These are phyloP conservation scores for Phrynocephalus forsythii DNA, from an alignment of 2,797 vertebrate species.

Conservation along the genomic window DNA sequence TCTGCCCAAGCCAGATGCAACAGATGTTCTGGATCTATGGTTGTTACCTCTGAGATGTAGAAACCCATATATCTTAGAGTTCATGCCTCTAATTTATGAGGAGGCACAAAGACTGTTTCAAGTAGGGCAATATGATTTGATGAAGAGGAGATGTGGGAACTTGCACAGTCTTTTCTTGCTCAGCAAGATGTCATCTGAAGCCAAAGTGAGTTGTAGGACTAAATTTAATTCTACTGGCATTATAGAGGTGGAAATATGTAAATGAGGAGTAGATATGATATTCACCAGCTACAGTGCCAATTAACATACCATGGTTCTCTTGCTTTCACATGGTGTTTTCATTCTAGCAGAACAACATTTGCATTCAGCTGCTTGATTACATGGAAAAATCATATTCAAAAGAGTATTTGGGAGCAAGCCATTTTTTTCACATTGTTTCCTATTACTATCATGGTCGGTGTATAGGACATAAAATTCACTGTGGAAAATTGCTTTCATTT, in stretches of 20 bases:
- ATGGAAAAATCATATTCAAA: constrained; percentile 70
- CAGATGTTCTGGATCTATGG: not conserved
- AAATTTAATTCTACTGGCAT: constrained; percentile 44
- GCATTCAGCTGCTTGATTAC: constrained; percentile 70
- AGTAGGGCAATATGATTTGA: not conserved
- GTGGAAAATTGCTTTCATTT: constrained; percentile 69
- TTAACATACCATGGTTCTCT: constrained; percentile 68
- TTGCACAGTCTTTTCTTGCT: constrained; percentile 40
- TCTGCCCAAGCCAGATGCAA: not conserved
- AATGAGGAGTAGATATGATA: constrained; percentile 50
- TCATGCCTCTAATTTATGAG: not conserved
- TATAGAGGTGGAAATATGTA: constrained; percentile 40
- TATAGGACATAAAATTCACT: constrained; percentile 58
- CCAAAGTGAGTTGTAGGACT: not conserved
- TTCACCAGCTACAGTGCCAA: constrained; percentile 60
- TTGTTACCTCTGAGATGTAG: not conserved
- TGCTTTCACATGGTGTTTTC: constrained; percentile 62
- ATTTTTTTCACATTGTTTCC: constrained; percentile 66
- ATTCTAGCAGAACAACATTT: constrained; percentile 58
- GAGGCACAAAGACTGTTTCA: not conserved
- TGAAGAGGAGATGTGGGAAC: not conserved
- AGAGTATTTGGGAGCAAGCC: constrained; percentile 61
- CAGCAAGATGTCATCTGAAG: constrained; percentile 20
- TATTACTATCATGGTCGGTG: constrained; percentile 66
- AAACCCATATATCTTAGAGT: not conserved